Evolutionary conservation across 2,113 vertebrate genomes (phyloP).

Genomic region (Elephantulus edwardii): DNA sequence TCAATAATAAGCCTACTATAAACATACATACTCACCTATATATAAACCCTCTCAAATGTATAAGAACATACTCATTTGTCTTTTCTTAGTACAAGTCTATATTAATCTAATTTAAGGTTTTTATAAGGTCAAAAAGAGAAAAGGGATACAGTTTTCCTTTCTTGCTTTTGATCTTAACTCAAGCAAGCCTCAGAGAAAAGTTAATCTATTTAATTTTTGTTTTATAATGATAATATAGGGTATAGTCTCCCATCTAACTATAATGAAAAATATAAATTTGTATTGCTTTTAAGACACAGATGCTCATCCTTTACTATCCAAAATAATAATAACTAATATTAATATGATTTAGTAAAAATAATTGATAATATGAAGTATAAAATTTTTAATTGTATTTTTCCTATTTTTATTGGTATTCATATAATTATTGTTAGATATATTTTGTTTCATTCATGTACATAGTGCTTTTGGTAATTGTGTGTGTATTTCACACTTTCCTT

Average conservation of each 20-base stretch:
- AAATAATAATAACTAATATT: not conserved
- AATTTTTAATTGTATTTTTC: too few species aligned
- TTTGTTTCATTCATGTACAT: too few species aligned
- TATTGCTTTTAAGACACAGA: not conserved
- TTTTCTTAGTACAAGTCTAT: constrained; percentile 59
- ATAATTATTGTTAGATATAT: too few species aligned
- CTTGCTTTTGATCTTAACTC: not conserved
- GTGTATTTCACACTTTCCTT: too few species aligned
- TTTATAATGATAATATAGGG: constrained; percentile 27
- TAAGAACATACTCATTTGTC: constrained; percentile 26
- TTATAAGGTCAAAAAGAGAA: constrained; percentile 31
- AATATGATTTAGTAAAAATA: not conserved
- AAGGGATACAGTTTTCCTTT: not conserved
- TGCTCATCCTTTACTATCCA: not conserved
- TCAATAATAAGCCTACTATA: constrained; percentile 42
- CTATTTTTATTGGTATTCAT: too few species aligned
- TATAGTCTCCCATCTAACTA: constrained; percentile 25
- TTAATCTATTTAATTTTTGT: not conserved
- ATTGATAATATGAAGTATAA: not conserved
- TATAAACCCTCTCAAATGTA: too few species aligned
- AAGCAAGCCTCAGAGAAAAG: not conserved
- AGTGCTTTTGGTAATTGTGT: too few species aligned
- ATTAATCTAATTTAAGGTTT: constrained; percentile 53
- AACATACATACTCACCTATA: constrained; percentile 8
- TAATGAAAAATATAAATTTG: constrained; percentile 66